Conservation (phyloP, 2,797 vertebrate species). For the Miichthys miiuy region DNA sequence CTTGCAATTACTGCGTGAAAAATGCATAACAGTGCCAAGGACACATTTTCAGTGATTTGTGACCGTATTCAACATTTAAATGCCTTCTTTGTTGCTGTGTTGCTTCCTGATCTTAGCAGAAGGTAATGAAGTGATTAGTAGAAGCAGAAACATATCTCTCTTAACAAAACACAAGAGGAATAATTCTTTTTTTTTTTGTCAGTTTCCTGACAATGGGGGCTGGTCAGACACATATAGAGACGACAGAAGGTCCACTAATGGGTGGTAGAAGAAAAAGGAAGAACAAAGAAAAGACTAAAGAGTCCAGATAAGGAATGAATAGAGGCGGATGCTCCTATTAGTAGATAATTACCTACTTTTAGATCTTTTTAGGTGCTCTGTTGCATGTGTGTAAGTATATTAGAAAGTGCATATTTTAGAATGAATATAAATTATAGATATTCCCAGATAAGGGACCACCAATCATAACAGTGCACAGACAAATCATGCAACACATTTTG, state of each 20-base stretch:
- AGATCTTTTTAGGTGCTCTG: constrained; percentile 23
- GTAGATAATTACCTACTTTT: constrained; percentile 48
- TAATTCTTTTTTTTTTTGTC: neutral
- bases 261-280: constrained; percentile 17
- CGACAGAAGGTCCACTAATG: constrained; percentile 47
- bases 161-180: constrained; percentile 12
- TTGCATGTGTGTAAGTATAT: constrained; percentile 4
- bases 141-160: constrained; percentile 26
- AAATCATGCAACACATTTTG: constrained; percentile 6
- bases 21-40: neutral
- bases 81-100: constrained; percentile 2
- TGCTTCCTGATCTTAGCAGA: constrained; percentile 30
- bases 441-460: neutral
- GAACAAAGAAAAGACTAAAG: constrained; percentile 42
- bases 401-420: neutral
- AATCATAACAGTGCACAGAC: neutral
- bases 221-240: constrained; percentile 54
- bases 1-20: neutral
- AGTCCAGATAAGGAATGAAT: constrained; percentile 53
- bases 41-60: constrained; percentile 36
- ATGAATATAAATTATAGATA: constrained; percentile 4
- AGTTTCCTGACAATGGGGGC: constrained; percentile 40
- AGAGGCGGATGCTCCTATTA: constrained; percentile 54
- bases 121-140: constrained; percentile 47
- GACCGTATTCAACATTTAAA: constrained; percentile 48